A percentile compares a stretch with the other conserved stretches of the same genome.
phyloP scores from a whole-genome alignment of 2,113 vertebrate species.

The Odocoileus hemionus region DNA sequence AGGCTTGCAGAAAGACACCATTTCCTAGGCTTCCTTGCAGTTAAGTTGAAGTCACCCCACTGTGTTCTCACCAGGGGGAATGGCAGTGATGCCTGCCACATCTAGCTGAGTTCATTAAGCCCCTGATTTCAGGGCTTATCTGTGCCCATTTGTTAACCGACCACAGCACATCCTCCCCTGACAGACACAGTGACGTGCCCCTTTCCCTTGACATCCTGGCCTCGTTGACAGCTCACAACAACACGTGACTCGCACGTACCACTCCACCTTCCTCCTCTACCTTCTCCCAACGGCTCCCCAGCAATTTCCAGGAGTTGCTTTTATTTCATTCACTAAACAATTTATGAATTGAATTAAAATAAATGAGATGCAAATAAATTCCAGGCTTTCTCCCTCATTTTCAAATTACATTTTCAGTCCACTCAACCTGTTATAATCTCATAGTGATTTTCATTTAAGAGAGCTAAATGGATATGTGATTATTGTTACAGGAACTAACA shows the following conservation, averaged over 20 bases:
- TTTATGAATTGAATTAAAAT: slow-evolving; percentile 79
- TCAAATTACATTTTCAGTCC: slow-evolving; percentile 88
- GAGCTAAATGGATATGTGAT: slow-evolving; percentile 88
- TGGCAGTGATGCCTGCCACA: not conserved
- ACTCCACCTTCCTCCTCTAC: not conserved
- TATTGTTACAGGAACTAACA: slow-evolving; percentile 87
- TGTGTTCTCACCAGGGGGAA: not conserved
- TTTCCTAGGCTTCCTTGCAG: not conserved
- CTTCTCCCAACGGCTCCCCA: slow-evolving; percentile 46
- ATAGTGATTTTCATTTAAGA: slow-evolving; percentile 88
- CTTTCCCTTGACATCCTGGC: not conserved
- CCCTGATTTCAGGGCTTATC: not conserved
- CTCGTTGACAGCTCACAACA: not conserved
- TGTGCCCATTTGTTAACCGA: not conserved
- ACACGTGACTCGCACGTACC: fast-evolving
- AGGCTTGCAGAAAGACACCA: not conserved
- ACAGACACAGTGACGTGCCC: not conserved
- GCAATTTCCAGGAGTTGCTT: slow-evolving; percentile 34
- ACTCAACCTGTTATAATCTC: slow-evolving; percentile 89
- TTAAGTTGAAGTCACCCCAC: not conserved
- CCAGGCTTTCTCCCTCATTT: slow-evolving; percentile 83
- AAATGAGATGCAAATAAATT: slow-evolving; percentile 87
- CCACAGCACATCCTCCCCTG: too few relatives aligned
- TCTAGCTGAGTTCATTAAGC: not conserved
- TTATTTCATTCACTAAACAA: slow-evolving; percentile 73